Evolutionary conservation across 2,888 invertebrate species (phyloP), one percentile per base, ranked within the genome.

Genomic region (Xestobium rufovillosum): DNA sequence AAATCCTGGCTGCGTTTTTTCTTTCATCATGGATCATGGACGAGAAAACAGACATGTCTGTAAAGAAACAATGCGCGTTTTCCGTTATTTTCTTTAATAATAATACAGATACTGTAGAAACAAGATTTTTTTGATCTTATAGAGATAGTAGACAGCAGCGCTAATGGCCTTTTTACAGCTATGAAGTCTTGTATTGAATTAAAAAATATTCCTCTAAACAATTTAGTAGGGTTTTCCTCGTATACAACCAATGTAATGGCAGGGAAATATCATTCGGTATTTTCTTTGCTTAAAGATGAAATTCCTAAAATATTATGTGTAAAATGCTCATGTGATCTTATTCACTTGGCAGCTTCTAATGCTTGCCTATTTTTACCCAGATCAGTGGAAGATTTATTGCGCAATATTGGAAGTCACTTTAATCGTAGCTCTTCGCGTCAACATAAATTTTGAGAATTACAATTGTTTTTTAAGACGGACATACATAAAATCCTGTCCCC

Each of bases 321-420:
- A 10, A 57, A 56, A 42, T 60, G 57, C 36, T 50, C 49, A 13
- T 57, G 57, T 36, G 57, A 58, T 38, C 46, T 53, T 47, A 52
- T 54, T 11, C 47, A 55, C 41, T 40, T 59, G 26, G 42, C 47
- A 26, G 38, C 51, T 33, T 48, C 45, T 3, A 45, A 57, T 41
- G 56, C 57, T 14, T 58, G 55, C 38, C 41, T 55, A 1, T 50
- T 55, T 44, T 38, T 60, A 14, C 59, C 58, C 2, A 25, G 31
- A 25, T 34, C 37, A 8, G 43, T 46, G n/a, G 46, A 44, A 32
- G 44, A 47, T 36, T 26, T 48, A 15, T 43, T 51, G 9, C 37
- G 55, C 23, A 56, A 50, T 45, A 28, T 55, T 31, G 49, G 47
- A n/a, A 27, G 41, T 11, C 49, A 56, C 38, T 56, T 56, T 34